Percentiles rank a stretch among this genome's conserved stretches.
Evolutionary conservation across 2,113 vertebrate species (phyloP).

Genomic region (Catagonus wagneri): DNA sequence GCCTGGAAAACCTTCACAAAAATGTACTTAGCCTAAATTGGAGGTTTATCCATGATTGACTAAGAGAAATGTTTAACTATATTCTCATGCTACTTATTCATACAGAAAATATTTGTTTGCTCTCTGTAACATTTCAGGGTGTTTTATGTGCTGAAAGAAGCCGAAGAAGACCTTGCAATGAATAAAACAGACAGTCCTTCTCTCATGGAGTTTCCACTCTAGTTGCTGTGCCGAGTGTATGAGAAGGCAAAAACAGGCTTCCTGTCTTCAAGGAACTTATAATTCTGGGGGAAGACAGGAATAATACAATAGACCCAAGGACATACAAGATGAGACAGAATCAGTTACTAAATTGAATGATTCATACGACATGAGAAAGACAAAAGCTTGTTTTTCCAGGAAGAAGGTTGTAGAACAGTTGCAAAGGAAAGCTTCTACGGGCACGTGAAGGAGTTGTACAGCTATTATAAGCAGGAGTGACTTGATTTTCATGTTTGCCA

Average conservation of each 20-base stretch:
- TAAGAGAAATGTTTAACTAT: not conserved
- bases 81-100: not conserved
- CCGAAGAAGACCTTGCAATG: not conserved
- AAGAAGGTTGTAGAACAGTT: not conserved
- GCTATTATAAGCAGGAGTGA: not conserved
- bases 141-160: not conserved
- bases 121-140: not conserved
- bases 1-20: not conserved
- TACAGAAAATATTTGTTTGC: not conserved
- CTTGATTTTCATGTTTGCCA: not conserved
- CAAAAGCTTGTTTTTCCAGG: conserved; percentile 12
- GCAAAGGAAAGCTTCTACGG: not conserved
- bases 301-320: not conserved
- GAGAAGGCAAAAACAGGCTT: not conserved
- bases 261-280: not conserved
- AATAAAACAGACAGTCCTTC: not conserved
- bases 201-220: not conserved
- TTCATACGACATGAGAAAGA: not conserved
- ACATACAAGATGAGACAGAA: not conserved
- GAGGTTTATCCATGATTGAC: not conserved
- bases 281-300: not conserved
- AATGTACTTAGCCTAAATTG: not conserved
- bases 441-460: not conserved
- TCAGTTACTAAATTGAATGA: not conserved
- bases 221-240: not conserved